Conservation (phyloP, 2,888 invertebrate genomes). For the Lumbricus terrestris region DNA sequence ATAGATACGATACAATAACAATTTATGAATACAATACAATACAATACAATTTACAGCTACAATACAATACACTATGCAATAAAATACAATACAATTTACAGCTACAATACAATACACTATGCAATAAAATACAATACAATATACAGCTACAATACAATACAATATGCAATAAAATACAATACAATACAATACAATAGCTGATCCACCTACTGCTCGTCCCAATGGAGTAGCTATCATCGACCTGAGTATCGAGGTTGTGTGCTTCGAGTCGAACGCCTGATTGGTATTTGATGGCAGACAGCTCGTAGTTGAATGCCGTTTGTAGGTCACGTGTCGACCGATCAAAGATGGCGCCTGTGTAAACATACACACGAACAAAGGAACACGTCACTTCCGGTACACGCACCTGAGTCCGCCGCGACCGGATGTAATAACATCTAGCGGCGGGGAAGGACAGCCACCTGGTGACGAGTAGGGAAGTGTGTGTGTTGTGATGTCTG, state of each 20-base stretch:
- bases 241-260: neutral
- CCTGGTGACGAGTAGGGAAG: neutral
- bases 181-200: too few species aligned
- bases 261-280: neutral
- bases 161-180: too few species aligned
- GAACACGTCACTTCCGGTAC: neutral
- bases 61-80: too few species aligned
- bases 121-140: too few species aligned
- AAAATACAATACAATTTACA: too few species aligned
- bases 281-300: neutral
- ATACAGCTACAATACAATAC: too few species aligned
- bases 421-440: neutral
- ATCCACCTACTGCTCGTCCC: neutral
- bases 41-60: too few species aligned
- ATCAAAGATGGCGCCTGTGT: neutral
- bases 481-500: neutral
- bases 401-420: neutral
- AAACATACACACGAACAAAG: too few species aligned
- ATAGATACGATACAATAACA: too few species aligned
- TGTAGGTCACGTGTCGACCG: neutral
- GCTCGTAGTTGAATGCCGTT: neutral
- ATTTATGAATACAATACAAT: too few species aligned
- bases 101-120: too few species aligned
- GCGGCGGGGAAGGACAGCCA: neutral
- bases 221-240: conserved; percentile 5